Conservation (phyloP, 2,797 vertebrate genomes). For the Rhyacichthys aspro region DNA sequence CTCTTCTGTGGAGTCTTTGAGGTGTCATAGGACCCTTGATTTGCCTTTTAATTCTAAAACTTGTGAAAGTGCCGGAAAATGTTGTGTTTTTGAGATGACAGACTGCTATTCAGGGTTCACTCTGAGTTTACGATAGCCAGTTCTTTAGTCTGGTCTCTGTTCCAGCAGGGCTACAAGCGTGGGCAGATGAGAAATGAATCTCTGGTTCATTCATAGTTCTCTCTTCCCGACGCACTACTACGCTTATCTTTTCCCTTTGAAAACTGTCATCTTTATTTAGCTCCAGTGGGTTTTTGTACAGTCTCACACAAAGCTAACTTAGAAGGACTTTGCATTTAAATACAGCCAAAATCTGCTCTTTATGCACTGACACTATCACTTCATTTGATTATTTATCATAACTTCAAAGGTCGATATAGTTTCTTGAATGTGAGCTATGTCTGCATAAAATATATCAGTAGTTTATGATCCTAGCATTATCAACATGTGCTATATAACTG, state of each 20-base stretch:
- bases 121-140: conserved; percentile 49
- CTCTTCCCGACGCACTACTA: not conserved
- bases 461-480: too few species aligned
- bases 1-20: conserved; percentile 7
- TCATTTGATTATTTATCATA: too few species aligned
- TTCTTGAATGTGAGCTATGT: too few species aligned
- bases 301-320: not conserved
- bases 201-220: conserved; percentile 52
- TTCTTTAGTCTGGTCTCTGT: conserved; percentile 42
- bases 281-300: not conserved
- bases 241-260: conserved; percentile 1
- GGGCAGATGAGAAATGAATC: conserved; percentile 45
- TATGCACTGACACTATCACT: not conserved
- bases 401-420: too few species aligned
- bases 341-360: not conserved
- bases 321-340: too few species aligned
- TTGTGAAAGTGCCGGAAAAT: not conserved
- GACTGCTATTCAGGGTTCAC: conserved; percentile 45
- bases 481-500: too few species aligned
- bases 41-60: conserved; percentile 1
- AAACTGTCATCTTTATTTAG: conserved; percentile 16
- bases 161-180: conserved; percentile 15
- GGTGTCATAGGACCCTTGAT: not conserved
- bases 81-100: conserved; percentile 33
- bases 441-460: too few species aligned